A percentile compares a stretch with the other conserved stretches of the same genome.
Conservation (phyloP, 2,888 invertebrate species). For the Netelia virgata region DNA sequence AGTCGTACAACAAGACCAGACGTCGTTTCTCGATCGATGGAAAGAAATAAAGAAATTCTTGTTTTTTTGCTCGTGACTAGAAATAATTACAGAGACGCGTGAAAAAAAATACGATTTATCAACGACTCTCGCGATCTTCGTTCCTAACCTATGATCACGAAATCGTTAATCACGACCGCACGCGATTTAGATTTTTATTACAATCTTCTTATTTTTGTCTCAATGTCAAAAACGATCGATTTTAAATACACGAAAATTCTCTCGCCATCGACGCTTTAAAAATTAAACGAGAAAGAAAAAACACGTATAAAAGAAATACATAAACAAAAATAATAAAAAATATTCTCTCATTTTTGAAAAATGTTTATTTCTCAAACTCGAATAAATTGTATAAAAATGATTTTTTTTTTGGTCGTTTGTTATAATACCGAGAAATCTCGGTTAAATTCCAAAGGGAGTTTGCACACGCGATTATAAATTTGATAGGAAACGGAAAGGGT, state of each 20-base stretch:
- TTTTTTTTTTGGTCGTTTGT: neutral
- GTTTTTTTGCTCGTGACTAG: conserved; percentile 1
- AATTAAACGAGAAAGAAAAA: neutral
- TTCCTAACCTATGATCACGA: conserved; percentile 30
- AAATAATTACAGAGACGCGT: neutral
- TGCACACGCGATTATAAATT: too few relatives aligned
- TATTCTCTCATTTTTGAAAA: neutral
- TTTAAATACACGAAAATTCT: too few relatives aligned
- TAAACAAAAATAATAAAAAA: too few relatives aligned
- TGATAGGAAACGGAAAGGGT: neutral
- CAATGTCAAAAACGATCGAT: too few relatives aligned
- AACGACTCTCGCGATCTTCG: conserved; percentile 8
- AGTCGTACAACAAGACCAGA: too few relatives aligned
- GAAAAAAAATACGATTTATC: conserved; percentile 20
- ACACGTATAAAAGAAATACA: neutral
- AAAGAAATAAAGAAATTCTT: neutral
- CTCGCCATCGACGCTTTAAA: too few relatives aligned
- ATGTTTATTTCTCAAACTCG: too few relatives aligned
- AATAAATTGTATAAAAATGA: neutral
- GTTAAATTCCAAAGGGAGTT: too few relatives aligned
- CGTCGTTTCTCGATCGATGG: neutral
- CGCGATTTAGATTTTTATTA: conserved; percentile 4
- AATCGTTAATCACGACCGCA: conserved; percentile 59
- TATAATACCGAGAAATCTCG: too few relatives aligned
- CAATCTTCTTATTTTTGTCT: too few relatives aligned